Evolutionary conservation across 2,888 invertebrate species (phyloP).

Genomic region (Eledona agricola): DNA sequence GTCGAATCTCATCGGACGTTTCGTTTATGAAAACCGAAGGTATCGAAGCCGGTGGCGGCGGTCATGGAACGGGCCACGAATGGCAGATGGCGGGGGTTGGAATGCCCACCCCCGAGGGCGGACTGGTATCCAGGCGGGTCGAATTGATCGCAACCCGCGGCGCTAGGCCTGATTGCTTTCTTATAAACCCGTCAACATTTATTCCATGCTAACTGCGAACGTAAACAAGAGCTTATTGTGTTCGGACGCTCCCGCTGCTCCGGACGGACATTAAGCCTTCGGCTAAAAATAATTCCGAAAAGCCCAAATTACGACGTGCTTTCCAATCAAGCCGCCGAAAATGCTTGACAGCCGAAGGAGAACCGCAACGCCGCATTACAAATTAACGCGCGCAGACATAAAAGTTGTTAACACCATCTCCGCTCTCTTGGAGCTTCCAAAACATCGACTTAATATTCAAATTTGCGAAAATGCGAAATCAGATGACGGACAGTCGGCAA

Average conservation of each 20-base stretch:
- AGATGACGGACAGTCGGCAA: conserved; percentile 28
- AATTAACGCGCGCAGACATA: too few relatives aligned
- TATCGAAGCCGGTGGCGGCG: conserved; percentile 23
- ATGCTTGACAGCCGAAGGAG: too few relatives aligned
- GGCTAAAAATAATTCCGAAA: conserved; percentile 3
- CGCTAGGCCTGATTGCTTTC: conserved; percentile 62
- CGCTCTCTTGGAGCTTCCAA: conserved; percentile 3
- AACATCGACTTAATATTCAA: conserved; percentile 32
- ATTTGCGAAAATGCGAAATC: conserved; percentile 22
- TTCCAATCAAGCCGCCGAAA: too few relatives aligned
- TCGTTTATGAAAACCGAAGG: background rate
- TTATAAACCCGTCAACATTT: conserved; percentile 56
- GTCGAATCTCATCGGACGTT: conserved; percentile 15
- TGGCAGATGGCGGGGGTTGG: conserved; percentile 35
- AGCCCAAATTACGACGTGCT: background rate
- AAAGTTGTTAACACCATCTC: too few relatives aligned
- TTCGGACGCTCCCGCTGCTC: conserved; percentile 4
- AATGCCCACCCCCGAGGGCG: conserved; percentile 38
- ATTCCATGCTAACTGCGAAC: conserved; percentile 51
- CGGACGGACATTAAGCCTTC: conserved; percentile 1
- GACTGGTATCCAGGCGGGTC: conserved; percentile 36
- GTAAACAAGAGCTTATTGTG: conserved; percentile 51
- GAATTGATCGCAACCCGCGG: conserved; percentile 51
- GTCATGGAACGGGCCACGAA: conserved; percentile 35
- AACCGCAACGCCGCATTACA: too few relatives aligned